These are phyloP conservation scores for Procambarus clarkii DNA, from an alignment of 1,140 invertebrate genomes.

Conservation along the genomic window DNA sequence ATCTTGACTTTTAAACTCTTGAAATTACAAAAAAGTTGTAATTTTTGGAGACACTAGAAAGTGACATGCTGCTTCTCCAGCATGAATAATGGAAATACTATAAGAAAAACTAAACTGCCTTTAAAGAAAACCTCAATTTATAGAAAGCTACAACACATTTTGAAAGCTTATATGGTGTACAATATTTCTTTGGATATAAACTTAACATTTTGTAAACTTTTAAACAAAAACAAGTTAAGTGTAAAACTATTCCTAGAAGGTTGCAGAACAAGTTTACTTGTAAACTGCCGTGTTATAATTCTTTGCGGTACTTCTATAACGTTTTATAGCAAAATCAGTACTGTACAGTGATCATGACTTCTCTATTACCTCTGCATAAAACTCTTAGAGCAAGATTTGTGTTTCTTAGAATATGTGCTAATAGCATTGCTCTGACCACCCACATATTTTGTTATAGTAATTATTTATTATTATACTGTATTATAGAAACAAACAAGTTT, in stretches of 20 bases:
- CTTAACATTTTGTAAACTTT: not conserved
- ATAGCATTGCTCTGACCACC: not conserved
- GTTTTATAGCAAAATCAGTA: not conserved
- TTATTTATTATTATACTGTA: too few species aligned
- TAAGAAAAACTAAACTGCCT: not conserved
- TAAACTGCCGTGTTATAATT: not conserved
- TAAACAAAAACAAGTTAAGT: not conserved
- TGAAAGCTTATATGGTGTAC: not conserved
- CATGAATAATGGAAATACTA: not conserved
- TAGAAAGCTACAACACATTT: not conserved
- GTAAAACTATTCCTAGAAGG: not conserved
- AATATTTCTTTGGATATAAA: not conserved
- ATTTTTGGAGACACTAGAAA: not conserved
- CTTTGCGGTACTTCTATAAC: not conserved
- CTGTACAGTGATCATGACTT: not conserved
- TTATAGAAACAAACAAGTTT: too few species aligned
- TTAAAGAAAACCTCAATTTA: not conserved
- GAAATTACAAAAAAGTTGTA: not conserved
- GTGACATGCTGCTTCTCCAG: not conserved
- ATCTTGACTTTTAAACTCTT: constrained; percentile 81
- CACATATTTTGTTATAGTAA: too few species aligned
- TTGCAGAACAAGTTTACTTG: not conserved
- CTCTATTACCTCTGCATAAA: not conserved
- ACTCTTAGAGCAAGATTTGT: not conserved
- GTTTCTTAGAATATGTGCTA: not conserved